Conservation (phyloP, 2,888 invertebrate genomes). For the Bombylius major region DNA sequence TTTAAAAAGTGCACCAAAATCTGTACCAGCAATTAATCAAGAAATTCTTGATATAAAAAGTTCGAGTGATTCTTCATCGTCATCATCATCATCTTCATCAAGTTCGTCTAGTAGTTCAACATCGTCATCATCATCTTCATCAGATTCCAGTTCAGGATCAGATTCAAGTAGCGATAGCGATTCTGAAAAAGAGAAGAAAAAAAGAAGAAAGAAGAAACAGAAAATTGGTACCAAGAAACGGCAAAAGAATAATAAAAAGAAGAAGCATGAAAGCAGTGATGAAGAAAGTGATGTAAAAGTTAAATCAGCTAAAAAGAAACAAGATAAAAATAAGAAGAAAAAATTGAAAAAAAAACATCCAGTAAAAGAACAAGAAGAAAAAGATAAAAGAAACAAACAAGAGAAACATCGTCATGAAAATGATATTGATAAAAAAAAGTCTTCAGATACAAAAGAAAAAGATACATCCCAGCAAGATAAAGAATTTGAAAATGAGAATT, state of each 20-base stretch:
- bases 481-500: too few relatives aligned
- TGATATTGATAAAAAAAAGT: not conserved
- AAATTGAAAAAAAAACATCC: not conserved
- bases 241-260: not conserved
- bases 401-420: too few relatives aligned
- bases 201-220: constrained; percentile 15
- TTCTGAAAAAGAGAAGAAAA: constrained; percentile 13
- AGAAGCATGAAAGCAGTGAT: not conserved
- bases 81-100: constrained; percentile 14
- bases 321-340: not conserved
- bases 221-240: not conserved
- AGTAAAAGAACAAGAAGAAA: too few relatives aligned
- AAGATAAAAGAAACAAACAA: too few relatives aligned
- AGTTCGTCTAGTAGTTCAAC: constrained; percentile 13
- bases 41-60: constrained; percentile 28
- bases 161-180: constrained; percentile 19
- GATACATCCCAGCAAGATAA: not conserved
- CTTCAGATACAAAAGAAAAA: too few relatives aligned
- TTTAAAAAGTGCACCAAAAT: constrained; percentile 47
- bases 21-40: constrained; percentile 30
- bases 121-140: constrained; percentile 14
- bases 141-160: constrained; percentile 17
- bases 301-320: not conserved
- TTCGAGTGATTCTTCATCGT: not conserved
- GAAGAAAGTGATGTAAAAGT: not conserved